Evolutionary conservation across 2,797 vertebrate species (phyloP), one percentile per base, ranked within the genome.

Genomic region (Thripadectes ignobilis): DNA sequence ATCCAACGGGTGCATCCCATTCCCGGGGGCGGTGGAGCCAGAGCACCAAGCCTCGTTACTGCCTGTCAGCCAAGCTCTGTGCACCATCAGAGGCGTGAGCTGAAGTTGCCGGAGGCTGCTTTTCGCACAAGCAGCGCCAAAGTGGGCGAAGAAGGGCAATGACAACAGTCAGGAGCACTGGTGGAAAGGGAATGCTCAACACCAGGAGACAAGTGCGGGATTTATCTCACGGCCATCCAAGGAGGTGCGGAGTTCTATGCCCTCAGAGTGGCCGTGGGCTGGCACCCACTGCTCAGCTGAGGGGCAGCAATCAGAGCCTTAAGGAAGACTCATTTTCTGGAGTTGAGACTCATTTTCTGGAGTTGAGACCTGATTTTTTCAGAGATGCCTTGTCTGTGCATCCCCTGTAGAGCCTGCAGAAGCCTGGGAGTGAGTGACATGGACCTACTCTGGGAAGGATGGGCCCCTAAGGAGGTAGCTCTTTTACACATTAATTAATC

Each of bases 301-400:
- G 27, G 46, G 11, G 8, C 10, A 36, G 8, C 22, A 39, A 39
- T 66, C 51, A 41, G 49, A 58, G 45, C 32, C 10, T 48, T 74
- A 34, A 72, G 16, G 65, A 84, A 68, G 36, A 46, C n/a, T 75
- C 4, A 23, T 79, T 89, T 82, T 72, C 20, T 41, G 51, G 59
- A 65, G 43, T 38, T 6, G 8, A 65, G 63, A 52, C 18, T 75
- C 4, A 23, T 79, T 89, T 82, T 72, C 20, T 41, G 51, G 59
- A 65, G 43, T 38, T 6, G 8, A 65, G 63, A 52, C 18, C 12
- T 76, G 63, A 51, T 58, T 68, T 93, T 84, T 69, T 18, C 39
- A 34, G 77, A 71, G 49, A 7, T 3, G 3, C 14, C 0, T 0
- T 57, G 34, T 48, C 57, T 3, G 0, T 48, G 24, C 38, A 41